phyloP scores from a whole-genome alignment of 2,113 vertebrate species.

The Ciconia maguari region DNA sequence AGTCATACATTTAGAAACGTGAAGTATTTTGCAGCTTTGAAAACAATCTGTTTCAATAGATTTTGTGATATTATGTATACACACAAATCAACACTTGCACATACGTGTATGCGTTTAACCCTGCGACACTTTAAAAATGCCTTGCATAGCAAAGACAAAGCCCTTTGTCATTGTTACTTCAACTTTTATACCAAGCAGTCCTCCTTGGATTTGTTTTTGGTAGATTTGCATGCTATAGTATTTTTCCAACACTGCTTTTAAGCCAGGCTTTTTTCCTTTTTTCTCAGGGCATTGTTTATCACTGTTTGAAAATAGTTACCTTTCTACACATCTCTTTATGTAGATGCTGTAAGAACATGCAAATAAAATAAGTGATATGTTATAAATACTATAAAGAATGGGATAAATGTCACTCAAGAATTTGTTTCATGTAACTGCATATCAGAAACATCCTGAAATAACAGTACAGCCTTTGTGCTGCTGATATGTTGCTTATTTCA shows the following conservation, averaged over 20 bases:
- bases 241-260: background rate
- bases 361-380: background rate
- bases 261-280: background rate
- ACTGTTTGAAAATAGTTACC: background rate
- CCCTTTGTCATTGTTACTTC: background rate
- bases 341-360: background rate
- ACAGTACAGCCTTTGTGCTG: background rate
- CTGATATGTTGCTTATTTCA: background rate
- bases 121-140: background rate
- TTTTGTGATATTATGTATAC: background rate
- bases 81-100: background rate
- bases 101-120: background rate
- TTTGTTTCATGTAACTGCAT: background rate
- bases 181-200: background rate
- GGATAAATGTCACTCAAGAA: background rate
- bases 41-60: background rate
- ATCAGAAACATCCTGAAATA: background rate
- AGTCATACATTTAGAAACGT: background rate
- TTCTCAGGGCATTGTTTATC: background rate
- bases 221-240: background rate
- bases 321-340: background rate
- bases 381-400: background rate
- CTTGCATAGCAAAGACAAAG: background rate
- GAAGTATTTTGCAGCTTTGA: background rate
- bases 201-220: background rate